Evolutionary conservation across 2,797 vertebrate genomes (phyloP), one percentile per base, ranked within the genome.

Genomic region (Tapirus indicus): DNA sequence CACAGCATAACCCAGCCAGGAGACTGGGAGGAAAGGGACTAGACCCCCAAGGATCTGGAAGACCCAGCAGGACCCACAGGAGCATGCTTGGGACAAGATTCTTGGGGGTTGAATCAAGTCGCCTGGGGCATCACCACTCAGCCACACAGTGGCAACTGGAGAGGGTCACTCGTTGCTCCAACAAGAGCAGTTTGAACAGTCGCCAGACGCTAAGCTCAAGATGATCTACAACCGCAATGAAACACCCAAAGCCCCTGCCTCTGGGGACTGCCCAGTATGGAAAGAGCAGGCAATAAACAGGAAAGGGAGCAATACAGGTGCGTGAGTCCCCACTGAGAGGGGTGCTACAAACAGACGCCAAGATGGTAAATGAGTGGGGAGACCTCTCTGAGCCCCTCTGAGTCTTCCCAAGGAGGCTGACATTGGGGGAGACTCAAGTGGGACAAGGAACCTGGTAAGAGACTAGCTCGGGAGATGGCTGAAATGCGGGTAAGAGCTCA

Each of bases 251-350:
- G 29, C 13, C 29, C 14, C 44, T 35, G 35, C 66, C 6, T 32
- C 7, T 8, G 44, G 5, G 58, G 29, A 14, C 16, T 16, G 44
- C 7, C 27, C 68, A 9, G 9, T 6, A 11, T 4, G 14, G 60
- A 41, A 84, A 64, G 56, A 17, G 6, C 10, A 14, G 18, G 52
- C 23, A 52, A 20, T 4, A 8, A 25, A 21, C 10, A 64, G 20
- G 66, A 44, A 16, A 29, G n/a, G 29, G 23, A n/a, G 11, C n/a
- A 29, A 44, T 1, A 1, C 1, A 11, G 3, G 10, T 1, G 9
- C 1, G 35, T 2, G n/a, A 60, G 52, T 23, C 25, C 75, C 41
- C 62, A 5, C 52, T 3, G 75, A 72, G 41, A 60, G 27, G 62
- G 54, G 10, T 8, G 14, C 66, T 35, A 4, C 10, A 2, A 25